Evolutionary conservation across 2,797 vertebrate species (phyloP).

Genomic region (Dipus sagitta): DNA sequence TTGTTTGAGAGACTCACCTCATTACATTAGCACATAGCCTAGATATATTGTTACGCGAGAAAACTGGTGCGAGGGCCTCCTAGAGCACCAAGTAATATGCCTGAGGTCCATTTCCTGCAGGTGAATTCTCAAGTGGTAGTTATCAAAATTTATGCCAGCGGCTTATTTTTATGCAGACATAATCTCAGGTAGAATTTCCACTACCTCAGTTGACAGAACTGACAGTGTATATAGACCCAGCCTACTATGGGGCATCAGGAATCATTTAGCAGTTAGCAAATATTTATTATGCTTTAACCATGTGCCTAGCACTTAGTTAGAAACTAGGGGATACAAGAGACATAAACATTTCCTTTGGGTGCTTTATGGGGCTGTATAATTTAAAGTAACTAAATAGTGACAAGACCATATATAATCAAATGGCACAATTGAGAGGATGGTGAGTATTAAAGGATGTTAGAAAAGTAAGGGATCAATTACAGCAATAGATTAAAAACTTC

Average conservation of each 20-base stretch:
- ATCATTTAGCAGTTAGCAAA: slow-evolving; percentile 40
- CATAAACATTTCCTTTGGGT: neutral
- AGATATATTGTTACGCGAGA: slow-evolving; percentile 58
- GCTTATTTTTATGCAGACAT: slow-evolving; percentile 67
- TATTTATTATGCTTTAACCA: slow-evolving; percentile 53
- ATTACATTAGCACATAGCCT: slow-evolving; percentile 61
- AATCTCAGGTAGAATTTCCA: slow-evolving; percentile 66
- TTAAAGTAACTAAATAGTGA: slow-evolving; percentile 63
- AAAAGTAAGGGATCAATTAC: slow-evolving; percentile 44
- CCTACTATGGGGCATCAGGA: neutral
- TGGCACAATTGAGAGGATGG: neutral
- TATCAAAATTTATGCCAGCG: slow-evolving; percentile 58
- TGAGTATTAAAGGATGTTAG: slow-evolving; percentile 54
- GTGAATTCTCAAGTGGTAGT: slow-evolving; percentile 62
- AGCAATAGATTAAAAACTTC: neutral
- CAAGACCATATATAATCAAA: slow-evolving; percentile 52
- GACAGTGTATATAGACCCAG: neutral
- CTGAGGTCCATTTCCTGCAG: slow-evolving; percentile 58
- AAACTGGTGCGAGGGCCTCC: slow-evolving; percentile 31
- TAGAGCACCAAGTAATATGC: slow-evolving; percentile 33
- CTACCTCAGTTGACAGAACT: slow-evolving; percentile 56
- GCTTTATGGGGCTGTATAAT: slow-evolving; percentile 2
- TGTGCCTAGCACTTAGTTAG: slow-evolving; percentile 51
- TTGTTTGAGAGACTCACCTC: slow-evolving; percentile 60
- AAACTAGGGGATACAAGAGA: neutral